Conservation (phyloP, 2,797 vertebrate species). For the Poecile montanus region DNA sequence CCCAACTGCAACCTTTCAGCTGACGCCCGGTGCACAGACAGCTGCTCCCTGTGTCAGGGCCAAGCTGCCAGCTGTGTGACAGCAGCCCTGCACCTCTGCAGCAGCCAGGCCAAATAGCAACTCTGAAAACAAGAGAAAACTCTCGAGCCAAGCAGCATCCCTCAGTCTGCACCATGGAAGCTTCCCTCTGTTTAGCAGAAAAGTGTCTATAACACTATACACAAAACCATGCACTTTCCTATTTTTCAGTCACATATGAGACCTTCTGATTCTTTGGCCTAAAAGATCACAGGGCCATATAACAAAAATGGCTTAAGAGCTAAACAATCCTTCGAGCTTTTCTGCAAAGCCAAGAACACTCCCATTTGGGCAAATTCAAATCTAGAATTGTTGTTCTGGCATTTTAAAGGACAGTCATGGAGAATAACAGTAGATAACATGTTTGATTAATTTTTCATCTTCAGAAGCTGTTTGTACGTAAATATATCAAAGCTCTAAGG, state of each 20-base stretch:
- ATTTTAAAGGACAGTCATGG: not conserved
- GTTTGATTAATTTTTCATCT: not conserved
- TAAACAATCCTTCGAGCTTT: not conserved
- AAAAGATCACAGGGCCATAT: not conserved
- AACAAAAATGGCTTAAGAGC: not conserved
- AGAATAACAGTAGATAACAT: rapidly evolving
- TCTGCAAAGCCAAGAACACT: not conserved
- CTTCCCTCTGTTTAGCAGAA: not conserved
- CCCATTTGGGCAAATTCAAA: not conserved
- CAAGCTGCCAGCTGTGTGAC: not conserved
- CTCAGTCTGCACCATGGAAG: not conserved
- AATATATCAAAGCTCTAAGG: not conserved
- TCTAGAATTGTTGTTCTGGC: not conserved
- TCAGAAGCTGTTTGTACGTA: not conserved
- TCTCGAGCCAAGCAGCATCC: not conserved
- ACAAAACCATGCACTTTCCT: not conserved
- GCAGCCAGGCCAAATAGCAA: not conserved
- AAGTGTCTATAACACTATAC: rapidly evolving
- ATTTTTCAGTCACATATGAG: not conserved
- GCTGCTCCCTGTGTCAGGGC: not conserved
- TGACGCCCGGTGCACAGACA: rapidly evolving
- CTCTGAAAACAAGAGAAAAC: not conserved
- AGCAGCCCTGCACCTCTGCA: not conserved
- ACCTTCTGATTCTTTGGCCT: not conserved
- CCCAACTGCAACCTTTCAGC: rapidly evolving